Percentiles rank a stretch among this genome's conserved stretches.
phyloP scores from a whole-genome alignment of 2,888 invertebrate genomes.

The Xestobium rufovillosum region DNA sequence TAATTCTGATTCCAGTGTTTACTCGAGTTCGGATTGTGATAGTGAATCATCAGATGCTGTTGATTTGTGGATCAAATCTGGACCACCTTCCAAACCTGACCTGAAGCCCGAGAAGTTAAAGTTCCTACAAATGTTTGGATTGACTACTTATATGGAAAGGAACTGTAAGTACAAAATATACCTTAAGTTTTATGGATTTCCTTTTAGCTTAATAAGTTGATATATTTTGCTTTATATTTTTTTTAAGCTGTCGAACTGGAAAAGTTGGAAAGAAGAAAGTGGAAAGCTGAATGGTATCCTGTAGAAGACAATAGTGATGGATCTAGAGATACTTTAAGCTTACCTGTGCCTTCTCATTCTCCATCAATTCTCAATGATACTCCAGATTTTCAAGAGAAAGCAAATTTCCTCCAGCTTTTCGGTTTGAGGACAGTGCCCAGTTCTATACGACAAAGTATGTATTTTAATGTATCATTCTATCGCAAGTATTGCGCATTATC shows the following conservation, averaged over 20 bases:
- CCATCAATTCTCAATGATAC: slow-evolving; percentile 44
- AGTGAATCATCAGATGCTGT: slow-evolving; percentile 44
- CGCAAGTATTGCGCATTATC: too few relatives aligned
- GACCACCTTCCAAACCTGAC: slow-evolving; percentile 46
- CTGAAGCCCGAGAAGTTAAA: slow-evolving; percentile 48
- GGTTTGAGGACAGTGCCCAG: slow-evolving; percentile 50
- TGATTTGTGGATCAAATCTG: slow-evolving; percentile 50
- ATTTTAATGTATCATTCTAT: slow-evolving; percentile 1
- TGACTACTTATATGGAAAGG: slow-evolving; percentile 53
- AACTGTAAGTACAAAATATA: slow-evolving; percentile 49
- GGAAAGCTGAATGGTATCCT: slow-evolving; percentile 38
- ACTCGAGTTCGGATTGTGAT: slow-evolving; percentile 48
- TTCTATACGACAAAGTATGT: slow-evolving; percentile 52
- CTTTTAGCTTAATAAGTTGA: slow-evolving; percentile 8
- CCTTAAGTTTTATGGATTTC: slow-evolving; percentile 4
- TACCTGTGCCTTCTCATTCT: slow-evolving; percentile 47
- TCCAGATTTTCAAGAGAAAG: slow-evolving; percentile 50
- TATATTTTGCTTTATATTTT: slow-evolving; percentile 12
- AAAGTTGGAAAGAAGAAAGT: slow-evolving; percentile 51
- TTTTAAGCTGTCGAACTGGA: slow-evolving; percentile 51
- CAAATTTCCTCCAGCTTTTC: slow-evolving; percentile 52
- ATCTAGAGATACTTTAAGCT: slow-evolving; percentile 36
- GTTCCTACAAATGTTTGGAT: slow-evolving; percentile 55
- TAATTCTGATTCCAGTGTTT: slow-evolving; percentile 43
- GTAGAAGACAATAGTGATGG: slow-evolving; percentile 32